A percentile compares a stretch with the other conserved stretches of the same genome.
These are phyloP conservation scores for Caenorhabditis wallacei DNA, from an alignment of 2,888 invertebrate species.

Conservation along the genomic window DNA sequence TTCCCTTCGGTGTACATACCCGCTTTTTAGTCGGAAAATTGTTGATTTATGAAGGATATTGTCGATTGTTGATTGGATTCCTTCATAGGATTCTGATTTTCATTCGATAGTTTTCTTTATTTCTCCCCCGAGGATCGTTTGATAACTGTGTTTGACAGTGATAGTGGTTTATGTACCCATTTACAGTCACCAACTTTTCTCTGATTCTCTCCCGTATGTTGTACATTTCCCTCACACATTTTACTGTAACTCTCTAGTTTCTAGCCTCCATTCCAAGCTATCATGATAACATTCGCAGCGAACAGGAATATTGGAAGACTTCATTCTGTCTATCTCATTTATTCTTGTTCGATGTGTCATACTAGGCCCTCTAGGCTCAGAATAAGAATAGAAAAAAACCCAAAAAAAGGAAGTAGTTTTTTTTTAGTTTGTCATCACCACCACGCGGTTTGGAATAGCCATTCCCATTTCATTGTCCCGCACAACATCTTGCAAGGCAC, in stretches of 20 bases:
- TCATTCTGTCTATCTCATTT: background rate
- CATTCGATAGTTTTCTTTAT: background rate
- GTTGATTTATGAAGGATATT: conserved; percentile 26
- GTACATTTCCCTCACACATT: conserved; percentile 33
- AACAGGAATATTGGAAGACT: background rate
- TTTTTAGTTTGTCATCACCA: conserved; percentile 34
- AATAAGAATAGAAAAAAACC: conserved; percentile 53
- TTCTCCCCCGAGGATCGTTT: conserved; percentile 41
- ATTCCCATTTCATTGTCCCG: conserved; percentile 5
- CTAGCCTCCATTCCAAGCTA: background rate
- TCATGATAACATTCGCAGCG: background rate
- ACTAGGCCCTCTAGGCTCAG: conserved; percentile 54
- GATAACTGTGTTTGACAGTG: conserved; percentile 43
- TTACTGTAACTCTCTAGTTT: conserved; percentile 24
- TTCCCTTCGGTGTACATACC: conserved; percentile 55
- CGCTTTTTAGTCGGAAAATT: conserved; percentile 61
- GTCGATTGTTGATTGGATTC: background rate
- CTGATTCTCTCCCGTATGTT: conserved; percentile 42
- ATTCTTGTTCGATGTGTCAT: background rate
- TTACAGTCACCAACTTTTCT: conserved; percentile 44
- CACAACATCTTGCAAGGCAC: conserved; percentile 19
- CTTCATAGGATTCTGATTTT: background rate
- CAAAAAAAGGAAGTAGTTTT: conserved; percentile 57
- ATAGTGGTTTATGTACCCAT: conserved; percentile 40
- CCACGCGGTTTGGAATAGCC: conserved; percentile 33